Percentiles rank a stretch among this genome's conserved stretches.
These are phyloP conservation scores for Clivina fossor DNA, from an alignment of 2,888 invertebrate genomes.

Conservation along the genomic window DNA sequence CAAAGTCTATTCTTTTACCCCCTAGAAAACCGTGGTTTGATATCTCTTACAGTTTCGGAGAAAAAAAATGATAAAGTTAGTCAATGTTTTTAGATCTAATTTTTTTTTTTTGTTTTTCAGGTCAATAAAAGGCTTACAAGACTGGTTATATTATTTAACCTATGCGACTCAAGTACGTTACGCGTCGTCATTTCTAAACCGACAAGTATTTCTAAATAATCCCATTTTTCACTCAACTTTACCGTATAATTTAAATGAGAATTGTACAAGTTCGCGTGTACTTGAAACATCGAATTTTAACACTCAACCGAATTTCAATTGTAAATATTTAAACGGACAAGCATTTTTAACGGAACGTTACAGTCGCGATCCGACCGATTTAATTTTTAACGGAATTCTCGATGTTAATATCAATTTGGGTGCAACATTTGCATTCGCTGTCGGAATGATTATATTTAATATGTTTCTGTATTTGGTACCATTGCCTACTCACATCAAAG, in stretches of 20 bases:
- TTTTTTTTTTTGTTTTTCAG: constrained; percentile 56
- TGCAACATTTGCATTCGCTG: constrained; percentile 78
- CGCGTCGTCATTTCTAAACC: constrained; percentile 73
- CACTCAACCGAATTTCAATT: constrained; percentile 58
- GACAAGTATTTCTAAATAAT: constrained; percentile 67
- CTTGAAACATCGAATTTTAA: constrained; percentile 58
- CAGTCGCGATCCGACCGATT: constrained; percentile 59
- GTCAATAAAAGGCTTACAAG: constrained; percentile 75
- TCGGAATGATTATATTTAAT: constrained; percentile 79
- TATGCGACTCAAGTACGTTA: constrained; percentile 80
- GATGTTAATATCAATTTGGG: constrained; percentile 78
- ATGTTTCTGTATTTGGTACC: constrained; percentile 84
- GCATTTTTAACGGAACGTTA: constrained; percentile 73
- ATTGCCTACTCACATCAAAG: constrained; percentile 78
- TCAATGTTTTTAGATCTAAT: too few species aligned
- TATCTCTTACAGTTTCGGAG: too few species aligned
- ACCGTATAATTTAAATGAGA: constrained; percentile 56
- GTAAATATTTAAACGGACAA: constrained; percentile 70
- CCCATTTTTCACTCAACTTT: constrained; percentile 56
- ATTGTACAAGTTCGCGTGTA: constrained; percentile 57
- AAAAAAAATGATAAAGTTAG: too few species aligned
- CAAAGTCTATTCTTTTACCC: too few species aligned
- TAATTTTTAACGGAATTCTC: constrained; percentile 62
- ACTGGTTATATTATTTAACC: constrained; percentile 79
- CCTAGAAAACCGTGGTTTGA: too few species aligned